A percentile compares a stretch with the other conserved stretches of the same genome.
Evolutionary conservation across 2,113 vertebrate genomes (phyloP).

Genomic region (Odontesthes bonariensis): DNA sequence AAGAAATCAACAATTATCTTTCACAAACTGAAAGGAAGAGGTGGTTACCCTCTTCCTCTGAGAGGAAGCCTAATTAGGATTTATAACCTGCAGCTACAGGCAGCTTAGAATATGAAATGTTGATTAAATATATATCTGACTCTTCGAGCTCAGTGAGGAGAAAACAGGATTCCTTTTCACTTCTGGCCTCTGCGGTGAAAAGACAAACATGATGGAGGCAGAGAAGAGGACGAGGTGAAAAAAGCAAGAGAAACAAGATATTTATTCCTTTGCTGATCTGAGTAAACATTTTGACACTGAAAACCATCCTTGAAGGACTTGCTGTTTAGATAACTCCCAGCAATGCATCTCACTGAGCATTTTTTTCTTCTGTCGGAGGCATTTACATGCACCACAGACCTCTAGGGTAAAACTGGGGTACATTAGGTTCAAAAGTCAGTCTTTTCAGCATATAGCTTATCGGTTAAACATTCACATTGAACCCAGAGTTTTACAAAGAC

Average conservation of each 20-base stretch:
- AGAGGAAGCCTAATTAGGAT: constrained; percentile 10
- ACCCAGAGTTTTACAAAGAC: too few species aligned
- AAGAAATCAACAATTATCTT: neutral
- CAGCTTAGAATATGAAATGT: constrained; percentile 1
- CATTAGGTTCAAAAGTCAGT: too few species aligned
- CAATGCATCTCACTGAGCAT: too few species aligned
- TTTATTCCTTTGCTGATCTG: neutral
- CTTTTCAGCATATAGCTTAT: too few species aligned
- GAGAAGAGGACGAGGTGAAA: neutral
- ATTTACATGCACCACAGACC: too few species aligned
- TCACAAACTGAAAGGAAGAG: neutral
- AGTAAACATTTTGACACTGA: too few species aligned
- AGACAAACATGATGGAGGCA: neutral
- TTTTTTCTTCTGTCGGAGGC: too few species aligned
- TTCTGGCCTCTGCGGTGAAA: constrained; percentile 8
- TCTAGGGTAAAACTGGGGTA: too few species aligned
- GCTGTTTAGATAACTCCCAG: too few species aligned
- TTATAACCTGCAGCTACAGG: constrained; percentile 17
- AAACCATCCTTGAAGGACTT: too few species aligned
- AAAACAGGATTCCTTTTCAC: constrained; percentile 6
- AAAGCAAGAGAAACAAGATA: neutral
- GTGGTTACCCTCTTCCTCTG: neutral
- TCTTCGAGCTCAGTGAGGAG: neutral
- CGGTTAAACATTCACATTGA: too few species aligned
- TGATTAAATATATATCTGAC: constrained; percentile 31